These are phyloP conservation scores for Micromys minutus DNA, from an alignment of 2,113 vertebrate species.

Conservation along the genomic window DNA sequence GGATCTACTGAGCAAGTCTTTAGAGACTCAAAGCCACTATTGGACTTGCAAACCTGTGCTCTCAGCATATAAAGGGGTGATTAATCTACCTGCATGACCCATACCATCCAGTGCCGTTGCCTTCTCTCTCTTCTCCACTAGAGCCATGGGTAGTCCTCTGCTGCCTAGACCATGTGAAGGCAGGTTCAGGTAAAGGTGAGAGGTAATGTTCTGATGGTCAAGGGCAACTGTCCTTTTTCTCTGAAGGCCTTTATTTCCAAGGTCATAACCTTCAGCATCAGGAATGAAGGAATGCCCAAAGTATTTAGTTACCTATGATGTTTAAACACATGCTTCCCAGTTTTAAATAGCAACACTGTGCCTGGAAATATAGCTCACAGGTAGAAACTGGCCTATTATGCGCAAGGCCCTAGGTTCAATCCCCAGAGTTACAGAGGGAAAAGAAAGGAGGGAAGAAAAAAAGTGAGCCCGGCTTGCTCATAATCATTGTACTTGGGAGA, in stretches of 20 bases:
- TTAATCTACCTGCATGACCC: background rate
- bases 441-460: background rate
- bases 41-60: background rate
- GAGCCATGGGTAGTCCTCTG: background rate
- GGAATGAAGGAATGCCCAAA: conserved; percentile 77
- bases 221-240: background rate
- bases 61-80: background rate
- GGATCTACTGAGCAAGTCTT: background rate
- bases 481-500: background rate
- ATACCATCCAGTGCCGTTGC: background rate
- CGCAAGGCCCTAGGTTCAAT: background rate
- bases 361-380: background rate
- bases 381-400: background rate
- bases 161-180: background rate
- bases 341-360: conserved; percentile 58
- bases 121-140: background rate
- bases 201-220: background rate
- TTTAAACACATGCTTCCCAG: conserved; percentile 78
- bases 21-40: background rate
- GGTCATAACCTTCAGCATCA: conserved; percentile 62
- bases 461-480: background rate
- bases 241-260: background rate
- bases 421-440: background rate
- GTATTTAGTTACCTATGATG: conserved; percentile 75
- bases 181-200: background rate